Percentiles rank a stretch among this genome's conserved stretches.
phyloP scores from a whole-genome alignment of 2,113 vertebrate species.

The Gorsachius goisagi region DNA sequence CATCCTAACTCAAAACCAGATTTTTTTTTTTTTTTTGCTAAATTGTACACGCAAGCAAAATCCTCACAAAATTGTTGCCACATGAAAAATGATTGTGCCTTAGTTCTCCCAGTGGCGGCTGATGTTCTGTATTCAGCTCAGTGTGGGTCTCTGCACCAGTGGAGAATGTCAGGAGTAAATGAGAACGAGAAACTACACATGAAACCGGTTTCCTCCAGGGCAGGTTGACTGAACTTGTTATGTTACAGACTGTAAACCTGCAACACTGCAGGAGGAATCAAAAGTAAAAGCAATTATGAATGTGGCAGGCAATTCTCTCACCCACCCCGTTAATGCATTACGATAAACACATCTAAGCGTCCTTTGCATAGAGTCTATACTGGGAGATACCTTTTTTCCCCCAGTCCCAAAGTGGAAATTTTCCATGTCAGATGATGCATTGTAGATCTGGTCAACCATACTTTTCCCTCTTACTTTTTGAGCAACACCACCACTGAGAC shows the following conservation, averaged over 20 bases:
- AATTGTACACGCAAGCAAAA: not conserved
- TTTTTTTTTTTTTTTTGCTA: not conserved
- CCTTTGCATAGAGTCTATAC: not conserved
- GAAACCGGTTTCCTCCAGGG: not conserved
- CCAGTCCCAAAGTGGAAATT: not conserved
- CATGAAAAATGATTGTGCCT: not conserved
- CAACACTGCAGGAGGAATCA: not conserved
- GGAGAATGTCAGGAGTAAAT: not conserved
- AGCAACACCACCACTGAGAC: not conserved
- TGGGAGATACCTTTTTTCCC: not conserved
- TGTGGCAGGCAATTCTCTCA: not conserved
- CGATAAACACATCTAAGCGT: not conserved
- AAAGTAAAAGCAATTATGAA: constrained; percentile 9
- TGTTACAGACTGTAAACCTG: not conserved
- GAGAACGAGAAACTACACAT: not conserved
- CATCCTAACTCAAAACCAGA: not conserved
- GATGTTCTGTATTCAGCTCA: not conserved
- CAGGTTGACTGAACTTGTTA: not conserved
- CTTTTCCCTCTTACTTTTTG: not conserved
- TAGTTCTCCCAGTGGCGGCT: not conserved
- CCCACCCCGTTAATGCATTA: not conserved
- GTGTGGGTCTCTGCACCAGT: not conserved
- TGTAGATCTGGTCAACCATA: not conserved
- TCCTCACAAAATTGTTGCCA: not conserved
- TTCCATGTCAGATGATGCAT: not conserved